phyloP scores from a whole-genome alignment of 2,113 vertebrate species.

The Sarotherodon lohbergeri region DNA sequence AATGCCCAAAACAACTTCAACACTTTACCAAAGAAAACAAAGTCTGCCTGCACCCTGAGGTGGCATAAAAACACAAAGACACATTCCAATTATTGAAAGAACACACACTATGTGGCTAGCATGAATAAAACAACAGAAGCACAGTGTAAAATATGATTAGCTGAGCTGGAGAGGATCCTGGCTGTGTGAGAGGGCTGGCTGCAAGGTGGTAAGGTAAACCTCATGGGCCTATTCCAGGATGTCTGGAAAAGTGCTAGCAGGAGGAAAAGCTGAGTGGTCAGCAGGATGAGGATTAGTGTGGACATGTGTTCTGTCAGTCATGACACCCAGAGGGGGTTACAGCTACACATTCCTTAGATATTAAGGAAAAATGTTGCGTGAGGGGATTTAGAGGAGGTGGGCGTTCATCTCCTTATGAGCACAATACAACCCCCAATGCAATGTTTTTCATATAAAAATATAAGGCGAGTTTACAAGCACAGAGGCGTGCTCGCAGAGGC shows the following conservation, averaged over 20 bases:
- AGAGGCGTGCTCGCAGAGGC: background rate
- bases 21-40: conserved; percentile 2
- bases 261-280: conserved; percentile 48
- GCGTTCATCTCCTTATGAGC: background rate
- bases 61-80: background rate
- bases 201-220: conserved; percentile 33
- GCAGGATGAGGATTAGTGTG: conserved; percentile 45
- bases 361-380: background rate
- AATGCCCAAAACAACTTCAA: background rate
- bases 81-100: background rate
- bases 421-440: background rate
- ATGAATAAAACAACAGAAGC: conserved; percentile 22
- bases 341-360: background rate
- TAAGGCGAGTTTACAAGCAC: background rate
- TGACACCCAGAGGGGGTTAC: background rate
- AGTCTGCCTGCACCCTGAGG: background rate
- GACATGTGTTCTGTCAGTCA: conserved; percentile 65
- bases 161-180: background rate
- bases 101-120: background rate
- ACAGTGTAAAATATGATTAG: background rate
- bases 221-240: conserved; percentile 38
- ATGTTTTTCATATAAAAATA: background rate
- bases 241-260: conserved; percentile 28
- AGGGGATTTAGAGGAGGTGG: background rate
- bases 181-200: background rate